Percentiles rank a stretch among this genome's conserved stretches.
Evolutionary conservation across 2,888 invertebrate genomes (phyloP).

Genomic region (Pterostichus madidus): DNA sequence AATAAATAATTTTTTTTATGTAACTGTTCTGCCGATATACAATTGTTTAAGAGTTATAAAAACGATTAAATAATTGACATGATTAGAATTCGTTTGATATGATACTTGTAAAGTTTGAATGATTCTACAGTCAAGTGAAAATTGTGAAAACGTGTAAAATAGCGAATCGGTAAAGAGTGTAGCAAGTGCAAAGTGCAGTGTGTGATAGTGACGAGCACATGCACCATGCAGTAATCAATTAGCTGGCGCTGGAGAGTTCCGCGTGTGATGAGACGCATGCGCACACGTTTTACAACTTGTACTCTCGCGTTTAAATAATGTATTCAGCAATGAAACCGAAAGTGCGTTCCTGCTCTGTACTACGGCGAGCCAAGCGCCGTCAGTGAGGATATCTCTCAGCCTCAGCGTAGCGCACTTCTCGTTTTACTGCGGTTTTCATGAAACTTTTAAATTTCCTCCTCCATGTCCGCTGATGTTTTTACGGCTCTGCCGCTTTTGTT

Average conservation of each 20-base stretch:
- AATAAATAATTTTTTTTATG: too few species aligned
- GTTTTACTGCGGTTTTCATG: conserved; percentile 64
- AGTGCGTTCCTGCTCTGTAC: conserved; percentile 73
- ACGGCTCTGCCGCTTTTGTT: conserved; percentile 45
- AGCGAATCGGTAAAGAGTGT: neutral
- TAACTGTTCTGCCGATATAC: too few species aligned
- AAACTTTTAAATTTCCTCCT: conserved; percentile 62
- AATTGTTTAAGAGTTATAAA: too few species aligned
- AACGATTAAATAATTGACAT: too few species aligned
- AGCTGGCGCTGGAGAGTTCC: conserved; percentile 32
- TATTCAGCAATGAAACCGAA: conserved; percentile 75
- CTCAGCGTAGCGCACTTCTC: conserved; percentile 36
- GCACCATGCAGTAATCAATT: conserved; percentile 44
- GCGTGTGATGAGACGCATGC: conserved; percentile 46
- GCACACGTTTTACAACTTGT: conserved; percentile 63
- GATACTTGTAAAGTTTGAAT: too few species aligned
- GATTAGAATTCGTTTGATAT: too few species aligned
- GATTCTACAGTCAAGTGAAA: too few species aligned
- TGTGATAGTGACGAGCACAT: conserved; percentile 19
- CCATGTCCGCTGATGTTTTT: conserved; percentile 61
- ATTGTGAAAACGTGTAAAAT: neutral
- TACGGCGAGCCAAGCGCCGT: conserved; percentile 9
- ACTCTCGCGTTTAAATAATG: conserved; percentile 76
- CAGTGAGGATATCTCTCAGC: conserved; percentile 25
- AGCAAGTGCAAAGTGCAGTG: conserved; percentile 1